Evolutionary conservation across 1,140 invertebrate genomes (phyloP).

Genomic region (Zaprionus vittiger): DNA sequence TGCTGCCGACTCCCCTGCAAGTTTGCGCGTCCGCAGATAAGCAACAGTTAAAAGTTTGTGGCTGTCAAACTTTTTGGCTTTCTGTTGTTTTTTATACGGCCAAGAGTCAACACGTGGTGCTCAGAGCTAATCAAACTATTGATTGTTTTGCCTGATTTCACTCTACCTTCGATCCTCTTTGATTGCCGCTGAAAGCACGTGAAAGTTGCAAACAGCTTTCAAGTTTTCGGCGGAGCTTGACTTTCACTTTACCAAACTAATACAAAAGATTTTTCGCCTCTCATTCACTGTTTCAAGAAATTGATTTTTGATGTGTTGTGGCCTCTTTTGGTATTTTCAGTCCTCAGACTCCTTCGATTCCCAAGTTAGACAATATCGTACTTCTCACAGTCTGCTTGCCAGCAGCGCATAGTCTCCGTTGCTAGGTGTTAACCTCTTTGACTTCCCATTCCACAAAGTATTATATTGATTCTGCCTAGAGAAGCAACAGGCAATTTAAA

Average conservation of each 20-base stretch:
- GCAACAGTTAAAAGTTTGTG: conserved; percentile 75
- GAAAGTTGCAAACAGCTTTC: conserved; percentile 63
- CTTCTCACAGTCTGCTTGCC: neutral
- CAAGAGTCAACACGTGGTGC: conserved; percentile 73
- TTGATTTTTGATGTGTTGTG: conserved; percentile 71
- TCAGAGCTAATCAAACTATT: conserved; percentile 78
- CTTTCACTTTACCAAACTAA: conserved; percentile 66
- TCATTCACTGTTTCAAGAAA: conserved; percentile 71
- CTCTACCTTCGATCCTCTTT: conserved; percentile 51
- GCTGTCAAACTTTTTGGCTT: conserved; percentile 50
- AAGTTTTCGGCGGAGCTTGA: conserved; percentile 55
- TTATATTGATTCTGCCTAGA: conserved; percentile 69
- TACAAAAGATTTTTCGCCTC: conserved; percentile 70
- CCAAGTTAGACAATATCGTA: neutral
- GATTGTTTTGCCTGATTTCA: conserved; percentile 71
- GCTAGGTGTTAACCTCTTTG: conserved; percentile 71
- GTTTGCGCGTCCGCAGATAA: conserved; percentile 58
- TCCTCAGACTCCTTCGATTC: conserved; percentile 19
- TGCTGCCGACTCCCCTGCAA: conserved; percentile 25
- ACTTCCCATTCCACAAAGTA: conserved; percentile 49
- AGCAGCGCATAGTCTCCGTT: conserved; percentile 16
- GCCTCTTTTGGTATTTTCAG: conserved; percentile 20
- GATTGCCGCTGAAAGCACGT: conserved; percentile 47
- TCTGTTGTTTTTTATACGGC: conserved; percentile 27
- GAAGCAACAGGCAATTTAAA: conserved; percentile 44